Base-by-base conservation (phyloP, 2,888 invertebrate species). In the Ormyrus labotus region DNA sequence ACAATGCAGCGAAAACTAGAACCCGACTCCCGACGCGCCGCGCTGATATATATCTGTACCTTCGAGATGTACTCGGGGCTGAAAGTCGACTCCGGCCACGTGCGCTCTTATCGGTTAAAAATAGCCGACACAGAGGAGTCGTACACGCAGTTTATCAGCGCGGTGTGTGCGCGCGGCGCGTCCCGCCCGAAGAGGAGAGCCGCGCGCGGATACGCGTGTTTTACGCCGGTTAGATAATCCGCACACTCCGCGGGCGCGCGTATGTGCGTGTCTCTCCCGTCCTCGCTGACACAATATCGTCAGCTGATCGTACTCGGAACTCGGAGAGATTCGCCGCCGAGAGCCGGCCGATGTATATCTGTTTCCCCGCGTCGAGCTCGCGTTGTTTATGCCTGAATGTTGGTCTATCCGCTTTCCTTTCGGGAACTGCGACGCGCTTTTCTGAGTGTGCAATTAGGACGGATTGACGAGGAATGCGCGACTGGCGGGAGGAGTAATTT, bases 241-340 rank as follows among this genome's bases (percentile, higher is more conserved):
- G 45, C 19, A 60, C 10, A 9, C n/a, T 11, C 7, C 55, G 13
- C 19, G 13, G 13, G 19, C 19, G 19, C 19, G 19, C 19, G 2
- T 19, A 19, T 19, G 2, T 19, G 19, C 19, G 1, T 19, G 19
- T 19, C 19, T 19, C 1, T 19, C 19, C 19, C 19, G 19, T 19
- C 19, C 1, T 19, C 65, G 47, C 1, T 45, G 45, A 55, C 58
- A 11, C 47, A 13, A 68, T 19, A 2, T 78, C 69, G 51, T 67
- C 80, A 80, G 76, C 75, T 80, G 80, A 72, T 80, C 68, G n/a
- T 80, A 80, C 76, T 51, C n/a, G 34, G 67, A 75, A 80, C n/a
- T 47, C 13, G 19, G 19, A 19, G 1, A 19, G 19, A 53, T 50
- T 11, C 61, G 9, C 13, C 19, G 45, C 45, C 19, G 19, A 68